A percentile compares a stretch with the other conserved stretches of the same genome.
phyloP scores from a whole-genome alignment of 2,888 invertebrate genomes.

The Plagodis dolabraria region DNA sequence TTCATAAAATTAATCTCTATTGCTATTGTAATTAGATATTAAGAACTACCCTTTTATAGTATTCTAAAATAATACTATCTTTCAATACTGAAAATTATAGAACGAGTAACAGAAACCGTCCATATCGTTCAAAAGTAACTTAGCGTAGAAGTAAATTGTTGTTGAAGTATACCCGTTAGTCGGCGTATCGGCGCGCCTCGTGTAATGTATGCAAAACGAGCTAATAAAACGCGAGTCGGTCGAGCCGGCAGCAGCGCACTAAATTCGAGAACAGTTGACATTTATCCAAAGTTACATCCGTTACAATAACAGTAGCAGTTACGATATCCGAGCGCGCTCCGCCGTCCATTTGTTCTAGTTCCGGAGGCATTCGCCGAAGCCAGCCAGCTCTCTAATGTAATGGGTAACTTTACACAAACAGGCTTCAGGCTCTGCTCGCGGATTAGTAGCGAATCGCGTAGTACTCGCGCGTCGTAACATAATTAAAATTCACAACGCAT shows the following conservation, averaged over 20 bases:
- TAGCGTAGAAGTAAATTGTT: conserved; percentile 44
- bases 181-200: conserved; percentile 57
- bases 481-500: conserved; percentile 70
- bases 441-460: conserved; percentile 57
- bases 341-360: conserved; percentile 78
- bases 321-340: conserved; percentile 72
- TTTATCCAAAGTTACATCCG: conserved; percentile 83
- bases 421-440: conserved; percentile 53
- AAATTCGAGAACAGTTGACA: conserved; percentile 80
- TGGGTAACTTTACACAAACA: conserved; percentile 76
- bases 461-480: conserved; percentile 52
- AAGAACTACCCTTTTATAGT: too few species aligned
- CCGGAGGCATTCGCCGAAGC: conserved; percentile 49
- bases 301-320: conserved; percentile 80
- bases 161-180: conserved; percentile 49
- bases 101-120: conserved; percentile 10
- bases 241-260: conserved; percentile 65
- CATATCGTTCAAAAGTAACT: conserved; percentile 33
- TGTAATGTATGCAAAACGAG: conserved; percentile 77
- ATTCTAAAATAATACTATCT: background rate
- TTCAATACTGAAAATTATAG: background rate
- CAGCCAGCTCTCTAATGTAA: conserved; percentile 66
- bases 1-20: too few species aligned
- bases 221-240: conserved; percentile 76
- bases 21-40: too few species aligned